Evolutionary conservation across 2,888 invertebrate species (phyloP).

Genomic region (Rhopalosiphum nymphaeae): DNA sequence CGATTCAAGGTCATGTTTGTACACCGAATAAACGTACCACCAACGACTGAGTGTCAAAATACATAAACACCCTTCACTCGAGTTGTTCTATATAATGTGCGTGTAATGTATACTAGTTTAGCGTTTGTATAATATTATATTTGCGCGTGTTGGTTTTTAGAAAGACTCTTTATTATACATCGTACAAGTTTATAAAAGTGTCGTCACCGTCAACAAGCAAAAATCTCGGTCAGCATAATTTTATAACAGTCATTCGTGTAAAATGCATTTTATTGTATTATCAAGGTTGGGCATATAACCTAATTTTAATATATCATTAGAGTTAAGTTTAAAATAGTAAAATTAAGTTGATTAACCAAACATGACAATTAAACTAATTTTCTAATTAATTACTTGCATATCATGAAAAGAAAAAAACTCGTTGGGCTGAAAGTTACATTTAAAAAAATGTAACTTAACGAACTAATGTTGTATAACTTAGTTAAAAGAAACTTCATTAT

Average conservation of each 20-base stretch:
- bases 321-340: not conserved
- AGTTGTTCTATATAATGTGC: not conserved
- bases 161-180: not conserved
- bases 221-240: not conserved
- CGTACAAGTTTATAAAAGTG: not conserved
- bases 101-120: not conserved
- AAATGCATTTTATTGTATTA: not conserved
- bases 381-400: not conserved
- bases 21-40: not conserved
- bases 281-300: not conserved
- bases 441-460: not conserved
- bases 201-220: not conserved
- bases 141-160: not conserved
- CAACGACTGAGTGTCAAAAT: not conserved
- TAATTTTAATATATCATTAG: not conserved
- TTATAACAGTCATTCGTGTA: not conserved
- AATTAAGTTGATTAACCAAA: not conserved
- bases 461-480: not conserved
- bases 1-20: not conserved
- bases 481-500: not conserved
- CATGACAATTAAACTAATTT: not conserved
- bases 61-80: constrained; percentile 4
- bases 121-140: not conserved
- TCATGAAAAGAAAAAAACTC: not conserved
- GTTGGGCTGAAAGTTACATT: not conserved